These are phyloP conservation scores for Dryobates pubescens DNA, from an alignment of 2,797 vertebrate genomes.

Conservation along the genomic window DNA sequence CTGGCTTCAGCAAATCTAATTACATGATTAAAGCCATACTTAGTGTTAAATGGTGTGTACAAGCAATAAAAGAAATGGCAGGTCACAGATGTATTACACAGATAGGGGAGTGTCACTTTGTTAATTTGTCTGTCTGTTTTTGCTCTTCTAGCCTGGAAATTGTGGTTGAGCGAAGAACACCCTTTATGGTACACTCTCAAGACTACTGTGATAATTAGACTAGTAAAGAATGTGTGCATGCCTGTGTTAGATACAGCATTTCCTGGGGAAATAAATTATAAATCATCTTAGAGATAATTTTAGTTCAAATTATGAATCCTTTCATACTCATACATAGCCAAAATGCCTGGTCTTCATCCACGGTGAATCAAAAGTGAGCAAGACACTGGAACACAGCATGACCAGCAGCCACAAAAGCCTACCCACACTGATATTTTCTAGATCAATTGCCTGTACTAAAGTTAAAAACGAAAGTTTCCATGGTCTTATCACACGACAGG, in stretches of 20 bases:
- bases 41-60: slow-evolving; percentile 11
- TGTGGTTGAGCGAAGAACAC: neutral
- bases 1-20: slow-evolving; percentile 53
- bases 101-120: neutral
- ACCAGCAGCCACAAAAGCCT: neutral
- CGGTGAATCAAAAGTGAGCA: neutral
- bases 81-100: slow-evolving; percentile 1
- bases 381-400: neutral
- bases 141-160: neutral
- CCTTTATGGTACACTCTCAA: neutral
- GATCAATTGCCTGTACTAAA: neutral
- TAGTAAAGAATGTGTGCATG: neutral
- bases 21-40: slow-evolving; percentile 43
- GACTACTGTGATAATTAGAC: neutral
- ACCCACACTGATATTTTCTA: neutral
- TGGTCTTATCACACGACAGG: neutral
- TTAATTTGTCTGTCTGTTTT: neutral
- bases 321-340: neutral
- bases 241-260: neutral
- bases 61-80: slow-evolving; percentile 8
- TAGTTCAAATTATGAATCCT: neutral
- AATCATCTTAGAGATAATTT: neutral
- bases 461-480: neutral
- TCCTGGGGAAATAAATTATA: neutral
- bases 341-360: neutral